Evolutionary conservation across 2,888 invertebrate genomes (phyloP), one percentile per base, ranked within the genome.

Genomic region (Spatulosminthurus flaviceps): DNA sequence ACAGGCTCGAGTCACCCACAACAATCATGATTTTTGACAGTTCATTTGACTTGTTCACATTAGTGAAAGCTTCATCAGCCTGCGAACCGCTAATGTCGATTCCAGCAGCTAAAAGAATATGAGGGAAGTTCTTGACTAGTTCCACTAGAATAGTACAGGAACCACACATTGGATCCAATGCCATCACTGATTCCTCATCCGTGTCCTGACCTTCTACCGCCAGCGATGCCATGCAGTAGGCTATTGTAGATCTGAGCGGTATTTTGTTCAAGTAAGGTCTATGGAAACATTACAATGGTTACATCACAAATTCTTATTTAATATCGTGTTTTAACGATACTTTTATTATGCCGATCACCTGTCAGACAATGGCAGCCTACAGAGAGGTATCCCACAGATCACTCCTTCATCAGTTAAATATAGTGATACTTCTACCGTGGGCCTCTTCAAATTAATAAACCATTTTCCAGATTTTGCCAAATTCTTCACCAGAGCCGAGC

Each of bases 111-210:
- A 64, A 29, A 28, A 74, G 21, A 1, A 74, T n/a, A 34, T 74
- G 61, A 4, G 74, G 64, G 26, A 74, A 74, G 21, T 34, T 13
- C 22, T 74, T 74, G n/a, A 64, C 74, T 28, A 61, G 34, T 34
- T 74, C 74, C 16, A 74, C 51, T 28, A 74, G 26, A 34, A 74
- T 74, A 0, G 41, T 29, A n/a, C 19, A 61, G 0, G 61, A 61
- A 19, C 74, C 74, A 16, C 61, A 29, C 74, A 64, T 74, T n/a
- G 61, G 64, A 28, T 74, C 74, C 22, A 74, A 34, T 11, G 51
- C 51, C 1, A 34, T 24, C 2, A 74, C 2, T 5, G 21, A 21
- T 2, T 4, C 26, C 11, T 9, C 9, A 4, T 71, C 43, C n/a
- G n/a, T 21, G 9, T n/a, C 42, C 28, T 60, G 60, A 61, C 51